Base-by-base conservation (phyloP, 1,140 invertebrate species). In the Batillaria attramentaria region DNA sequence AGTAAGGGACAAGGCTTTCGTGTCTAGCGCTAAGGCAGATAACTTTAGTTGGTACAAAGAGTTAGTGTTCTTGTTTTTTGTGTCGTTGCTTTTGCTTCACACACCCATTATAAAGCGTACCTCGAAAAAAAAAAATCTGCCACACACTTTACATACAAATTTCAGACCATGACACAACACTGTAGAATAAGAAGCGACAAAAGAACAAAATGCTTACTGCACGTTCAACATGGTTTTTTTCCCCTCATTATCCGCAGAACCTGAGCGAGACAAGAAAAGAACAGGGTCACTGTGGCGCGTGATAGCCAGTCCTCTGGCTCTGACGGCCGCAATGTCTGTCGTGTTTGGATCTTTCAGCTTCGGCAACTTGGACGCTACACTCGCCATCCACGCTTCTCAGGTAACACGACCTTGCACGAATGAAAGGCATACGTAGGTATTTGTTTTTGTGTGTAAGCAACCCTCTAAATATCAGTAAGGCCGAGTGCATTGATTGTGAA, bases 291-390 rank as follows among this genome's bases (percentile, higher is more conserved):
- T 86, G 20, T 79, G 82, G 41, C 77, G 16, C 24, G 35, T 84
- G n/a, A 60, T 85, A n/a, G 66, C 60, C 28, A 86, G 81, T 70
- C 82, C 81, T 20, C 73, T 80, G 33, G 79, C 82, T 2, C 37
- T 83, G 6, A 37, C 86, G 2, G 76, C 76, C 10, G 68, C 72
- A 16, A 24, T 87, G 2, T 78, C 69, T 50, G 78, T 87, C 5
- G 39, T 70, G 24, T 54, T 42, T 33, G 79, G 80, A n/a, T 76
- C 84, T 24, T 83, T 82, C 70, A 79, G 85, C 28, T 72, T 91
- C 18, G 90, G 89, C 3, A 91, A 87, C 79, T 81, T 90, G 57
- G 88, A 90, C 62, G 85, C 89, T 2, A 88, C 90, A 1, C 57
- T 90, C 20, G 88, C 90, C 69, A 83, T 84, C 10, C 89, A 89